Evolutionary conservation across 2,797 vertebrate species (phyloP), one percentile per base, ranked within the genome.

Genomic region (Carapus acus): DNA sequence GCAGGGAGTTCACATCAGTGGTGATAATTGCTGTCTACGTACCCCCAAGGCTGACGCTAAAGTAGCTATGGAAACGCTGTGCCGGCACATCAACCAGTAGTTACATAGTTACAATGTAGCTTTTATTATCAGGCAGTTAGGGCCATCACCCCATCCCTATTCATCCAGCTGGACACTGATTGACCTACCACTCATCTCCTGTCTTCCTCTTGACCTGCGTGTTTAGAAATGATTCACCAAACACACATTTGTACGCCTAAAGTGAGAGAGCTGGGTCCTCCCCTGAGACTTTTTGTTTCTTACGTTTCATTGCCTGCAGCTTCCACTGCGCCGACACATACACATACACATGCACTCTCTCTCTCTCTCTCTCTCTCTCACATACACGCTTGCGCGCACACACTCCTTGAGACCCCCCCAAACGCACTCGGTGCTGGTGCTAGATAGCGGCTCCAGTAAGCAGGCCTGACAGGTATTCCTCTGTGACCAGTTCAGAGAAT

Each of bases 381-480:
- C 47, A n/a, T 54, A 31, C 42, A 34, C 9, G 18, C 45, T 22
- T 20, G 48, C 41, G 15, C 39, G 20, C 15, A 14, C 29, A 63
- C 45, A 42, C 51, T 51, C 48, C 58, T 67, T 63, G 67, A 47
- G 58, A 66, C 56, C 62, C 72, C 69, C 51, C 22, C 68, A 71
- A 76, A 58, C 61, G 69, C 37, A 22, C 27, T 42, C 39, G 57
- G 73, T 62, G 73, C 37, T 39, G 20, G 43, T 24, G 48, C 67
- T 78, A 67, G 67, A 80, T 73, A 77, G 71, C 71, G 54, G 43
- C 14, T 47, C 48, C 71, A 64, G 68, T 79, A 85, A 83, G 59
- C 63, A 50, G 68, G 64, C 65, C 70, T 84, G 83, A 84, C 81
- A 84, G 79, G 73, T 80, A 84, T 80, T 83, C 82, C 83, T 82